Percentiles rank a stretch among this genome's conserved stretches.
Evolutionary conservation across 2,888 invertebrate genomes (phyloP).

Genomic region (Polydrusus cervinus): DNA sequence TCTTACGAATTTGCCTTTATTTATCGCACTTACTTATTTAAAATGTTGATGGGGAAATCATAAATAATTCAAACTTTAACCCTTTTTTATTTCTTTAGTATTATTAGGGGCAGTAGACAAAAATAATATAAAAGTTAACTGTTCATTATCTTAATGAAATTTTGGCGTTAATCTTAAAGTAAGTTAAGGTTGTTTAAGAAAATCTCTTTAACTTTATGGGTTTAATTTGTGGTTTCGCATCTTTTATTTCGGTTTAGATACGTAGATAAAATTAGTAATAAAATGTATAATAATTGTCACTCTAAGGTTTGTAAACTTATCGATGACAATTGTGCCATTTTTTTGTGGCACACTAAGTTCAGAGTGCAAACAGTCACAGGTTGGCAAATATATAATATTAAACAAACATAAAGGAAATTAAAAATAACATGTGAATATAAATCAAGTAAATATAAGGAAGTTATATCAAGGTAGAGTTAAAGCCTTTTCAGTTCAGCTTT

Average conservation of each 20-base stretch:
- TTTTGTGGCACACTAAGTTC: no score
- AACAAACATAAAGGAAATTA: no score
- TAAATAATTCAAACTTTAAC: constrained; percentile 2
- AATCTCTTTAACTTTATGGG: not conserved
- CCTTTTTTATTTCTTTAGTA: not conserved
- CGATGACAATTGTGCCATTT: no score
- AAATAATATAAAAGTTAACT: constrained; percentile 10
- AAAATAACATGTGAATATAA: no score
- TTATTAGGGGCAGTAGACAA: not conserved
- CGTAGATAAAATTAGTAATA: no score
- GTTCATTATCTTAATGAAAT: constrained; percentile 7
- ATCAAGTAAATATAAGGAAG: no score
- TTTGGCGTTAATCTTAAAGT: not conserved
- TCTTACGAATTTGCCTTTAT: not conserved
- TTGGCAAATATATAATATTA: no score
- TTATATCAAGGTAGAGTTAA: no score
- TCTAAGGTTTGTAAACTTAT: no score
- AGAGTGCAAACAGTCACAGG: no score
- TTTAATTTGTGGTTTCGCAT: not conserved
- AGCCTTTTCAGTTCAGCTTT: no score
- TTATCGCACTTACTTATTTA: not conserved
- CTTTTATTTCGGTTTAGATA: not conserved
- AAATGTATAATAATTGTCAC: no score
- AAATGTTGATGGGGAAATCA: not conserved
- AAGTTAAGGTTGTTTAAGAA: not conserved